Percentiles rank a stretch among this genome's conserved stretches.
Conservation (phyloP, 1,140 invertebrate species). For the Penaeus chinensis region DNA sequence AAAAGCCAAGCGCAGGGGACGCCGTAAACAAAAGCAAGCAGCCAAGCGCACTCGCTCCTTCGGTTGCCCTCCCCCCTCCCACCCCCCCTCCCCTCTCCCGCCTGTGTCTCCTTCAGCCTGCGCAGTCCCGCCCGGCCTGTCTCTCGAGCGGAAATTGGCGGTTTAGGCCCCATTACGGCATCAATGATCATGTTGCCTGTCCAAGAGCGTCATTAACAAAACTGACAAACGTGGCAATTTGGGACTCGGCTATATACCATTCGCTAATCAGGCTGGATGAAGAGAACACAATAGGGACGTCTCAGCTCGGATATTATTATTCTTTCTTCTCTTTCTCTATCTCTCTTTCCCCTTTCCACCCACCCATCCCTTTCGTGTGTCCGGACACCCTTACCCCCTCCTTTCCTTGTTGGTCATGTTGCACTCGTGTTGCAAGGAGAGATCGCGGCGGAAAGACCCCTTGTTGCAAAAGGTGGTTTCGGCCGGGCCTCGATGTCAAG, state of each 20-base stretch:
- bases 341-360: neutral
- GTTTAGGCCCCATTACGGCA: slow-evolving; percentile 54
- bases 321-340: slow-evolving; percentile 15
- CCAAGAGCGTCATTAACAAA: slow-evolving; percentile 52
- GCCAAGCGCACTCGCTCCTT: too few species aligned
- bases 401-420: too few species aligned
- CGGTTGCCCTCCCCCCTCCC: neutral
- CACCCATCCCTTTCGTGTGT: neutral
- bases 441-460: too few species aligned
- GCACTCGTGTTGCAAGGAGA: too few species aligned
- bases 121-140: too few species aligned
- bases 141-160: slow-evolving; percentile 47
- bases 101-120: too few species aligned
- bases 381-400: neutral
- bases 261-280: slow-evolving; percentile 47
- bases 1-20: too few species aligned
- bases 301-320: slow-evolving; percentile 46
- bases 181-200: slow-evolving; percentile 59
- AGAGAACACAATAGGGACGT: slow-evolving; percentile 42
- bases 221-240: slow-evolving; percentile 60
- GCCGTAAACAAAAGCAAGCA: too few species aligned
- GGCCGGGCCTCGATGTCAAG: too few species aligned
- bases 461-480: too few species aligned
- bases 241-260: slow-evolving; percentile 15
- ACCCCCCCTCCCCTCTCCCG: neutral